Evolutionary conservation across 2,797 vertebrate species (phyloP).

Genomic region (Pelochelys cantorii): DNA sequence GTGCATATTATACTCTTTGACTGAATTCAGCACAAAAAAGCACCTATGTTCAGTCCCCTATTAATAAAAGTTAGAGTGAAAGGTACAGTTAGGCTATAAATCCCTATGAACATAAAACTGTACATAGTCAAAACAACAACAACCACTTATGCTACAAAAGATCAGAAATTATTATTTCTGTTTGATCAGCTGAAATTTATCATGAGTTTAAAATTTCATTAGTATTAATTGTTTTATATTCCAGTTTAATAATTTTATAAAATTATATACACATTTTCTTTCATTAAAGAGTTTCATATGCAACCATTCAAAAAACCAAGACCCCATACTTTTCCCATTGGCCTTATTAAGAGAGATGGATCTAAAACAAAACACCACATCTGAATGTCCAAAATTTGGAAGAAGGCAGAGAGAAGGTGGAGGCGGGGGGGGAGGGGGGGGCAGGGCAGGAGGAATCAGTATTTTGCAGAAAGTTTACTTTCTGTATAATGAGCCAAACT

Average conservation of each 20-base stretch:
- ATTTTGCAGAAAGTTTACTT: not conserved
- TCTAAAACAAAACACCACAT: not conserved
- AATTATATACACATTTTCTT: not conserved
- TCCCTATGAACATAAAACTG: not conserved
- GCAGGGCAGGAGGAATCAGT: not conserved
- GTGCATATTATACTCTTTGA: conserved; percentile 44
- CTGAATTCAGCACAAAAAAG: conserved; percentile 33
- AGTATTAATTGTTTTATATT: conserved; percentile 37
- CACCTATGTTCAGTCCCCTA: not conserved
- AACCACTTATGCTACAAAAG: not conserved
- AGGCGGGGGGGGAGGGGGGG: too few relatives aligned
- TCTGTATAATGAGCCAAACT: not conserved
- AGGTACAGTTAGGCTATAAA: not conserved
- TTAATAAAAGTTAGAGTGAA: conserved; percentile 33
- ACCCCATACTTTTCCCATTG: not conserved
- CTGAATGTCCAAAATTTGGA: not conserved
- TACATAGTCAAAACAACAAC: conserved; percentile 6
- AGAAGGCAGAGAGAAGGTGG: not conserved
- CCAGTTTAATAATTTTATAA: not conserved
- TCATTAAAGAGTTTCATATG: conserved; percentile 4
- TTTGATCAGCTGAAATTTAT: conserved; percentile 19
- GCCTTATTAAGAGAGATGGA: not conserved
- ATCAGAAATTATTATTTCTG: conserved; percentile 39
- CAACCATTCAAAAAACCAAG: not conserved
- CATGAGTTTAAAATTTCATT: conserved; percentile 42